phyloP scores from a whole-genome alignment of 2,888 invertebrate species.

The Amblyjoppa fuscipennis region DNA sequence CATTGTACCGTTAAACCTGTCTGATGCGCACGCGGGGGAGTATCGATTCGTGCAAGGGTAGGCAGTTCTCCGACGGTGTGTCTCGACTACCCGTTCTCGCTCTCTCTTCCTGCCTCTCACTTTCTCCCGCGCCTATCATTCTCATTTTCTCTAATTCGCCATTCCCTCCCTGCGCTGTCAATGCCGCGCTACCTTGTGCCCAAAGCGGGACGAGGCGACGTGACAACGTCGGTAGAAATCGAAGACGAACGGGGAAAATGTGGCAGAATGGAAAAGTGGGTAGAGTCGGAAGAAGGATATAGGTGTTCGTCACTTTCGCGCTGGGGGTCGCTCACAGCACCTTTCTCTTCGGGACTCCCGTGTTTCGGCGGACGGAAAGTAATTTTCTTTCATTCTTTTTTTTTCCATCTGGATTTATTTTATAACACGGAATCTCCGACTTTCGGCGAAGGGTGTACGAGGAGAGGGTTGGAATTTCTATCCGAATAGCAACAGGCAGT shows the following conservation, averaged over 20 bases:
- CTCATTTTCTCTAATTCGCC: slow-evolving; percentile 79
- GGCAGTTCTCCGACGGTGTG: slow-evolving; percentile 31
- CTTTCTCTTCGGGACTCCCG: neutral
- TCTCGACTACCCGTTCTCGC: slow-evolving; percentile 24
- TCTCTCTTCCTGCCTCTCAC: slow-evolving; percentile 36
- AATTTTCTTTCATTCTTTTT: slow-evolving; percentile 31
- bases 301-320: slow-evolving; percentile 61
- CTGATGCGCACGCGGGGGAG: slow-evolving; percentile 56
- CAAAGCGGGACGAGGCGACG: slow-evolving; percentile 46
- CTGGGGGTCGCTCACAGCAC: neutral
- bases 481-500: slow-evolving; percentile 37
- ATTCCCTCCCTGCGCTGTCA: slow-evolving; percentile 75
- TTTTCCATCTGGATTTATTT: neutral
- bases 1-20: slow-evolving; percentile 1
- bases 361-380: neutral
- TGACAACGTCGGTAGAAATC: slow-evolving; percentile 36
- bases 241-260: slow-evolving; percentile 57
- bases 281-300: slow-evolving; percentile 60
- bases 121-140: slow-evolving; percentile 74
- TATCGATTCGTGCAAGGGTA: slow-evolving; percentile 79
- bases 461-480: neutral
- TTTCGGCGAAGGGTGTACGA: neutral
- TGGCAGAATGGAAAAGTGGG: slow-evolving; percentile 66
- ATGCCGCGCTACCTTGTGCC: slow-evolving; percentile 64
- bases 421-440: slow-evolving; percentile 4